Percentiles rank a stretch among this genome's conserved stretches.
phyloP scores from a whole-genome alignment of 1,140 invertebrate species.

The Potamilus streckersoni region DNA sequence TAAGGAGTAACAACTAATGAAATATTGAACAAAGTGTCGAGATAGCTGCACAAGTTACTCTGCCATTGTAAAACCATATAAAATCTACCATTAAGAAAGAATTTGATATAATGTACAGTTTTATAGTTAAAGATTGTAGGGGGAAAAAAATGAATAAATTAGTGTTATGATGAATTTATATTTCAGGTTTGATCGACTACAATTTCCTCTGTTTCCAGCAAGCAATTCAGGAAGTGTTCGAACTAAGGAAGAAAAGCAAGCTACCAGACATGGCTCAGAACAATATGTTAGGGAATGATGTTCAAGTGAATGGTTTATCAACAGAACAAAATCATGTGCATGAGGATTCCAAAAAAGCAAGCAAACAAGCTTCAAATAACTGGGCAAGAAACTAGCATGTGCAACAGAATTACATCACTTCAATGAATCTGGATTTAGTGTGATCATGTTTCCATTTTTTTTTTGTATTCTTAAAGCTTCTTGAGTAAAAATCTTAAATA shows the following conservation, averaged over 20 bases:
- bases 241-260: constrained; percentile 48
- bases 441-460: too few relatives aligned
- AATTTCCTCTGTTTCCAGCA: constrained; percentile 95
- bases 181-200: constrained; percentile 93
- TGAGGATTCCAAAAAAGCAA: too few relatives aligned
- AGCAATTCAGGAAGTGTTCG: constrained; percentile 71
- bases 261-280: background rate
- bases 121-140: background rate
- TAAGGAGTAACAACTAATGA: background rate
- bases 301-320: too few relatives aligned
- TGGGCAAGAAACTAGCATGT: too few relatives aligned
- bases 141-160: background rate
- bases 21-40: background rate
- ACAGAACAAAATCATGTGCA: too few relatives aligned
- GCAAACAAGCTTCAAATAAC: too few relatives aligned
- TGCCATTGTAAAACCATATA: background rate
- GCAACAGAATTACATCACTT: too few relatives aligned
- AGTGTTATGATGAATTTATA: constrained; percentile 29
- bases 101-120: background rate
- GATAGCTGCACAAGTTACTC: background rate
- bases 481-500: too few relatives aligned
- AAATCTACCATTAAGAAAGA: background rate
- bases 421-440: too few relatives aligned
- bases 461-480: too few relatives aligned
- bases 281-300: too few relatives aligned